Evolutionary conservation across 1,140 invertebrate genomes (phyloP), one percentile per base, ranked within the genome.

Genomic region (Lordiphosa mommai): DNA sequence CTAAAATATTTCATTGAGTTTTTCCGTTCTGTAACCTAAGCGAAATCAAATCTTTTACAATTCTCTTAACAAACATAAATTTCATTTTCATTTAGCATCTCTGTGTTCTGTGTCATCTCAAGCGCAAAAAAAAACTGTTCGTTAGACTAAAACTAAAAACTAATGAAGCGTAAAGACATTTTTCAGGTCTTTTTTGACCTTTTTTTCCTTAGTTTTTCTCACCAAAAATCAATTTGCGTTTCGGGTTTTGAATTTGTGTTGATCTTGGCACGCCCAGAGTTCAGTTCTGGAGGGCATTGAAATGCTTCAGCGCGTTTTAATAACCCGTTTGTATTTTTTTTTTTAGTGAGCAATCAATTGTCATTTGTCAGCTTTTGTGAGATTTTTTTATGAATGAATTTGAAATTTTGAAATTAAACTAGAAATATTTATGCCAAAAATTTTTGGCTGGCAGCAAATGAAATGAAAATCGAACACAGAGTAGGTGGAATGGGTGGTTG

Each of bases 141-240:
- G 53, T 61, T 61, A n/a, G 40, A 32, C 29, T 41, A 57, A 40
- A 49, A 27, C 20, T 43, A 58, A 55, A 72, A 82, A 49, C 61
- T 84, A 82, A 76, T 82, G 76, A 71, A 77, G 72, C 77, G 79
- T 64, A 38, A 49, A 67, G 60, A 49, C 53, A 55, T 79, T 59
- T 53, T 61, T 52, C 16, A 27, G 23, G 23, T 44, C n/a, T 34
- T 57, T 30, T 43, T 37, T 44, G 47, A 55, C 40, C 46, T 60
- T 36, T 67, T 40, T 23, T 32, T 29, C 67, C 61, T 82, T 52
- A 67, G 53, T 68, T 73, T 68, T 76, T 84, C 76, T 60, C 76
- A 84, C 72, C 61, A 53, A 52, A 80, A 84, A 68, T 77, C 67
- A 84, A 82, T 84, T 82, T 77, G 72, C 55, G 61, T 76, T 61